These are phyloP conservation scores for Chunga burmeisteri DNA, from an alignment of 2,113 vertebrate species.

Conservation along the genomic window DNA sequence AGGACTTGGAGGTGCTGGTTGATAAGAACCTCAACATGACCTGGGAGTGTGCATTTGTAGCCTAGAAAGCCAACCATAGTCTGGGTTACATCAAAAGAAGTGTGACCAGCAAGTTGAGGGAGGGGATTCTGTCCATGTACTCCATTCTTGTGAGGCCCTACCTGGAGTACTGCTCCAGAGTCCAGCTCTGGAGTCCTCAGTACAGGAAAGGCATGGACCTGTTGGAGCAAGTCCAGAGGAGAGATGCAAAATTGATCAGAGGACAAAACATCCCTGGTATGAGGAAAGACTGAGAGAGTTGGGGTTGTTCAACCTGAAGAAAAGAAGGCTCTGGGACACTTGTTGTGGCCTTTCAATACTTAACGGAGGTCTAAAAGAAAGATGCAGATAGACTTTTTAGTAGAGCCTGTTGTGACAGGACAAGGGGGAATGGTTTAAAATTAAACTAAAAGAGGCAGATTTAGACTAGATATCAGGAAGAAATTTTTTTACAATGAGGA, in stretches of 20 bases:
- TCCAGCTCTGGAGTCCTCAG: not conserved
- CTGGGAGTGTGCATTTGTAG: fast-evolving
- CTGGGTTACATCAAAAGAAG: too few species aligned
- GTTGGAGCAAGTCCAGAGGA: not conserved
- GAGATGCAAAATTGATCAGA: not conserved
- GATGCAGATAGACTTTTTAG: not conserved
- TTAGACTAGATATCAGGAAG: not conserved
- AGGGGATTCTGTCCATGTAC: not conserved
- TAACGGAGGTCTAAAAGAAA: not conserved
- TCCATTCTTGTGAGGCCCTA: too few species aligned
- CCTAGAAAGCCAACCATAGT: fast-evolving
- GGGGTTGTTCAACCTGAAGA: not conserved
- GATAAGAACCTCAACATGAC: not conserved
- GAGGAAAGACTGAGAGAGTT: not conserved
- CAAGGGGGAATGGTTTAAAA: not conserved
- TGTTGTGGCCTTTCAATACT: not conserved
- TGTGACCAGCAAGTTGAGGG: fast-evolving
- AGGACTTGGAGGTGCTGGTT: not conserved
- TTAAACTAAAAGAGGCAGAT: not conserved
- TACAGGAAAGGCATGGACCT: not conserved
- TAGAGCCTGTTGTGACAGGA: too few species aligned
- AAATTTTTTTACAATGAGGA: not conserved
- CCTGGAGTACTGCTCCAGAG: not conserved
- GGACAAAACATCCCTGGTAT: not conserved
- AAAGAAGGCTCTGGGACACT: not conserved